Conservation (phyloP, 2,888 invertebrate species). For the Boloria euphrosyne region DNA sequence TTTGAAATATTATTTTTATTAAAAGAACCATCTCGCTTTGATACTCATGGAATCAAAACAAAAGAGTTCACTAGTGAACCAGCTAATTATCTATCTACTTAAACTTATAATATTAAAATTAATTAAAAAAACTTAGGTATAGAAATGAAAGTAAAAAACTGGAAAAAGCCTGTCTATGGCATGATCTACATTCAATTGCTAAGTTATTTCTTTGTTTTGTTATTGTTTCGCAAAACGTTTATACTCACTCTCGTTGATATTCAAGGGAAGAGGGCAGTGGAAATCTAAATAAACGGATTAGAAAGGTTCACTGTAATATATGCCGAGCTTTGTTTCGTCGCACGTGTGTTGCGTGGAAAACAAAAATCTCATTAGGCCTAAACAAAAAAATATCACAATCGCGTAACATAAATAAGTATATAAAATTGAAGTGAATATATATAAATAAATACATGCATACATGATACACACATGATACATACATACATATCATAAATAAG, state of each 20-base stretch:
- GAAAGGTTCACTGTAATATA: conserved; percentile 43
- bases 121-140: too few species aligned
- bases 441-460: too few species aligned
- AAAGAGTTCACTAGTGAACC: too few species aligned
- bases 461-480: too few species aligned
- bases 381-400: conserved; percentile 17
- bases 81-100: too few species aligned
- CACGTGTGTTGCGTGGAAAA: conserved; percentile 43
- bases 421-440: not conserved
- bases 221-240: conserved; percentile 27
- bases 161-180: not conserved
- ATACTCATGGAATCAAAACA: too few species aligned
- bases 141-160: not conserved
- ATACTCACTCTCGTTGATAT: conserved; percentile 41
- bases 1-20: too few species aligned
- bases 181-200: not conserved
- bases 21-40: too few species aligned
- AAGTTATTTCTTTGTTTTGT: conserved; percentile 26
- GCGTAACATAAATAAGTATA: too few species aligned
- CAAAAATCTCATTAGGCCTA: conserved; percentile 41
- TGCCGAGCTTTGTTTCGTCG: conserved; percentile 44
- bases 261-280: conserved; percentile 39
- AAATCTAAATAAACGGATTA: conserved; percentile 49
- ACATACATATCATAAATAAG: too few species aligned
- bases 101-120: too few species aligned